These are phyloP conservation scores for Ianthella basta DNA, from an alignment of 37 sponge, comb jelly and placozoan species.

Conservation along the genomic window DNA sequence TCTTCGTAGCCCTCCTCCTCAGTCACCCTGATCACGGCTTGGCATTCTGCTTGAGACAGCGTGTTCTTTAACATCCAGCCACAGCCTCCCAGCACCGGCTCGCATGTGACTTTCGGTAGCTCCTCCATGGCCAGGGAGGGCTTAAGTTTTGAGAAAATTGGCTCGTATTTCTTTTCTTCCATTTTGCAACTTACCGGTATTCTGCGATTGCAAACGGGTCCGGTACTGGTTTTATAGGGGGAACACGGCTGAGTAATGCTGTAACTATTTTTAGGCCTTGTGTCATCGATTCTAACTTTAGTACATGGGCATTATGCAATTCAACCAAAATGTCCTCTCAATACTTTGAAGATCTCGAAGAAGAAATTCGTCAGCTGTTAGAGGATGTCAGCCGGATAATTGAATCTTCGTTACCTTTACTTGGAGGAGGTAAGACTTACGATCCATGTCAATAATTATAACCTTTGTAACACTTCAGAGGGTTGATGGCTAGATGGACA, in stretches of 20 bases:
- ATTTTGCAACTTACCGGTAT: too few relatives aligned
- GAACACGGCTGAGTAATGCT: too few relatives aligned
- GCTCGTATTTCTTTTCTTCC: neutral
- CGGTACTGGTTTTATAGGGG: too few relatives aligned
- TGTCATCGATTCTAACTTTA: neutral
- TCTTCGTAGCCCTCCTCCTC: constrained; percentile 72
- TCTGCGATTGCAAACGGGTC: too few relatives aligned
- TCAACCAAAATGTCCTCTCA: constrained; percentile 29
- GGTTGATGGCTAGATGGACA: too few relatives aligned
- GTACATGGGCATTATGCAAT: neutral
- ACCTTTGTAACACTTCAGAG: too few relatives aligned
- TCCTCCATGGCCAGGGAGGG: neutral
- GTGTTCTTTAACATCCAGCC: constrained; percentile 57
- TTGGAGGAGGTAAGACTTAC: constrained; percentile 5
- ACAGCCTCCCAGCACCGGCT: constrained; percentile 33
- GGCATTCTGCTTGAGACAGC: constrained; percentile 67
- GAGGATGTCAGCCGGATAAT: neutral
- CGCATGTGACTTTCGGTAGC: neutral
- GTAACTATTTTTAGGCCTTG: neutral
- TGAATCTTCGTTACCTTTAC: neutral
- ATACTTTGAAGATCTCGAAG: constrained; percentile 31
- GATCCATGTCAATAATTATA: neutral
- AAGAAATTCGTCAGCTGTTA: constrained; percentile 6
- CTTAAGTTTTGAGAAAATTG: constrained; percentile 1
- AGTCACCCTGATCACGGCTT: constrained; percentile 48